Evolutionary conservation across 2,113 vertebrate species (phyloP), one percentile per base, ranked within the genome.

Genomic region (Aegithalos caudatus): DNA sequence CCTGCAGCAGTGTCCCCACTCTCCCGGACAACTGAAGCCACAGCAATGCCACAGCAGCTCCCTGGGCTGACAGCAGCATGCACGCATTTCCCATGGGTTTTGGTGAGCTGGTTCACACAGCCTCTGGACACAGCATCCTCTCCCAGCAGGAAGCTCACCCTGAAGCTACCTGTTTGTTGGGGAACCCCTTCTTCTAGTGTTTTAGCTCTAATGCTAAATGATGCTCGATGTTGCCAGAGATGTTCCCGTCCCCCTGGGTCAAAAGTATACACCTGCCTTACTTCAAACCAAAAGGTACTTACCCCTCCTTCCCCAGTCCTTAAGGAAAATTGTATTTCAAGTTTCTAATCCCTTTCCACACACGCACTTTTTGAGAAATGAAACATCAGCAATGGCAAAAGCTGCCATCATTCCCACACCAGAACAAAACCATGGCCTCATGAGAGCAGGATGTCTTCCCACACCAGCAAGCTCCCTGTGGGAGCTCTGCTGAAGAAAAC

Each of bases 1-100:
- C 62, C 81, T 58, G 47, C 88, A 57, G 35, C 90, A 61, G 88
- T 48, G 23, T 88, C 81, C 44, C 64, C 3, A 7, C 44, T 51
- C 56, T 94, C 80, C 73, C 66, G 91, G 83, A 77, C 70, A 48
- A 48, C 85, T 90, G 82, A 74, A 96, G 88, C 93, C 71, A 77
- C 5, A 6, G 91, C 38, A 2, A 83, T 86, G 94, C 91, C 77
- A 53, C 81, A 66, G 92, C 80, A 92, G 11, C 93, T 96, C 66
- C 71, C 13, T 5, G 45, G 85, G 91, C 60, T 90, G 60, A 31
- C 8, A 1, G 60, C 62, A 1, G 29, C 25, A 16, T 1, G 2
- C 62, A 86, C 84, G 25, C 80, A 70, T 45, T 50, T 62, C 53
- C 87, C 0, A 0, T 2, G 1, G 50, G 64, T 51, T 87, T 13